Evolutionary conservation across 1,140 invertebrate species (phyloP).

Genomic region (Polyergus mexicanus): DNA sequence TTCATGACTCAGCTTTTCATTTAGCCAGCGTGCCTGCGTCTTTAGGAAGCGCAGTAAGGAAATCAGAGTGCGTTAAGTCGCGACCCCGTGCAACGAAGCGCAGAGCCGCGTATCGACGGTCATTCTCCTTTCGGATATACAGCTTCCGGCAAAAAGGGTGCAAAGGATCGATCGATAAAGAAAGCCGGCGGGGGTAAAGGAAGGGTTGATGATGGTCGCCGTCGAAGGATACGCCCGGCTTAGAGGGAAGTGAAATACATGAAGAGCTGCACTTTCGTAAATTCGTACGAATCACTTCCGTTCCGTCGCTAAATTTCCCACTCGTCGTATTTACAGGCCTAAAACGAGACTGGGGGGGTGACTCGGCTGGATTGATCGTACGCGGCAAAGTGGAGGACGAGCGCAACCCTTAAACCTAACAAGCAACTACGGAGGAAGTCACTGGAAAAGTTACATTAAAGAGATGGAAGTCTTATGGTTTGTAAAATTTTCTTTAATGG

Average conservation of each 20-base stretch:
- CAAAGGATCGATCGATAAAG: constrained; percentile 51
- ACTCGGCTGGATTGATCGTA: constrained; percentile 59
- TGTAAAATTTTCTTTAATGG: neutral
- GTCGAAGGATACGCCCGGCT: constrained; percentile 5
- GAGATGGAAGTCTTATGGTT: neutral
- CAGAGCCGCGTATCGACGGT: constrained; percentile 42
- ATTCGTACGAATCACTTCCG: constrained; percentile 78
- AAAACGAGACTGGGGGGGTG: constrained; percentile 51
- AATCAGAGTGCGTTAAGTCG: constrained; percentile 50
- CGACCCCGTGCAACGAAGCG: constrained; percentile 37
- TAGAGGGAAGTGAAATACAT: constrained; percentile 42
- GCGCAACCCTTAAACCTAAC: constrained; percentile 12
- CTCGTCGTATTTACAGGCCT: constrained; percentile 60
- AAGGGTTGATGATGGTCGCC: neutral
- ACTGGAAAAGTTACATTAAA: constrained; percentile 1
- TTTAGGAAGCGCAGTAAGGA: constrained; percentile 50
- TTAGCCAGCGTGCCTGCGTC: constrained; percentile 13
- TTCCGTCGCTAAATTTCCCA: constrained; percentile 54
- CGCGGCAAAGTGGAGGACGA: constrained; percentile 31
- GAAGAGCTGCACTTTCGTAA: constrained; percentile 67
- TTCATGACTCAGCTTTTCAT: constrained; percentile 44
- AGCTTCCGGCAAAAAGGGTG: constrained; percentile 57
- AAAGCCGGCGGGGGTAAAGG: neutral
- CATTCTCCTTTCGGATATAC: constrained; percentile 49
- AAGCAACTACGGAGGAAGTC: neutral